A percentile compares a stretch with the other conserved stretches of the same genome.
These are phyloP conservation scores for Rhinoderma darwinii DNA, from an alignment of 2,113 vertebrate genomes.

Conservation along the genomic window DNA sequence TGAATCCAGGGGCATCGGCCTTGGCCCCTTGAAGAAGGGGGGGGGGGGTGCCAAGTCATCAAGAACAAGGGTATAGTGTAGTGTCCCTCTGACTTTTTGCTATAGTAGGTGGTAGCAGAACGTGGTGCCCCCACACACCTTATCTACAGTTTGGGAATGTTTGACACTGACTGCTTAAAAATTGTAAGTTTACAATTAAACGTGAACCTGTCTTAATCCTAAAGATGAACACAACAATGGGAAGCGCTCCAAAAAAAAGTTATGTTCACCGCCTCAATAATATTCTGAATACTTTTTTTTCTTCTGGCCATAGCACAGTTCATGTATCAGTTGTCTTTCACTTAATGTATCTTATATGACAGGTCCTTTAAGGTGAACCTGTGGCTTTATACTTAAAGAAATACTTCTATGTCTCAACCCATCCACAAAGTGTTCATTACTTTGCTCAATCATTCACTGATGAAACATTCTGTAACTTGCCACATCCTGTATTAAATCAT, in stretches of 20 bases:
- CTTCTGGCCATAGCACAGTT: not conserved
- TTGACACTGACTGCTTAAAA: not conserved
- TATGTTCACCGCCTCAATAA: not conserved
- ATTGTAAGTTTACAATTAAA: not conserved
- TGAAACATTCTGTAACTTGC: conserved; percentile 23
- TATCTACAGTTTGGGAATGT: not conserved
- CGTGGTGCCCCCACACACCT: too few relatives aligned
- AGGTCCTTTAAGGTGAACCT: not conserved
- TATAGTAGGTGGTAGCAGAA: not conserved
- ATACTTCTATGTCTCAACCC: conserved; percentile 24
- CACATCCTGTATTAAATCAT: conserved; percentile 35
- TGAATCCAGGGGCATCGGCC: too few relatives aligned
- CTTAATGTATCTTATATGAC: not conserved
- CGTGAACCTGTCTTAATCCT: not conserved
- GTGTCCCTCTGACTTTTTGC: not conserved
- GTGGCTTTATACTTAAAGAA: not conserved
- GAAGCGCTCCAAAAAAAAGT: not conserved
- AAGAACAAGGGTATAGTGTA: not conserved
- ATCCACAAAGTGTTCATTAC: not conserved
- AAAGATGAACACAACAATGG: too few relatives aligned
- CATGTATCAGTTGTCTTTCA: not conserved
- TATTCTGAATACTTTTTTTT: not conserved
- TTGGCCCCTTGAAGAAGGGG: not conserved
- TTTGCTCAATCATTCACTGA: conserved; percentile 28
- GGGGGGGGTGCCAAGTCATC: not conserved